A percentile compares a stretch with the other conserved stretches of the same genome.
Conservation (phyloP, 2,113 vertebrate species). For the Stictonetta naevosa region DNA sequence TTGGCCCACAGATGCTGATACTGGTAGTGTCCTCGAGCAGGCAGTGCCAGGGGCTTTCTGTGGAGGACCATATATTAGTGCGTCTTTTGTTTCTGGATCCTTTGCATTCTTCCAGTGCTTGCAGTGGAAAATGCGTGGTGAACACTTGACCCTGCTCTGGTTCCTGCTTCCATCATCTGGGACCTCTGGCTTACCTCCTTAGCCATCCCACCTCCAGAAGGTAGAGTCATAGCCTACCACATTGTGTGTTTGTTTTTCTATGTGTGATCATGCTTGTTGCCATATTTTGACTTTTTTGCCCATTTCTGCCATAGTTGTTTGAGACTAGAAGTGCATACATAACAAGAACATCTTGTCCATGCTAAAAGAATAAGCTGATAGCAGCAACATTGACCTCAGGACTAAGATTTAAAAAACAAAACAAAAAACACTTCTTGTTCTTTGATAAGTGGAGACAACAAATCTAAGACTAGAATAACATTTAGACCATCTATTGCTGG, state of each 20-base stretch:
- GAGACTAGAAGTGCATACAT: not conserved
- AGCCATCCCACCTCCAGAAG: not conserved
- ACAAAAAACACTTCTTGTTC: not conserved
- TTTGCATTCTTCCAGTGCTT: not conserved
- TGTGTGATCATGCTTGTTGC: not conserved
- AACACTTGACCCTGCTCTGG: not conserved
- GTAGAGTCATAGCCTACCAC: not conserved
- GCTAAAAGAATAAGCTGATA: not conserved
- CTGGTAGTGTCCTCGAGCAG: not conserved
- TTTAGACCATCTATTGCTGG: not conserved
- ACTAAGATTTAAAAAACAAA: not conserved
- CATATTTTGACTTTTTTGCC: not conserved
- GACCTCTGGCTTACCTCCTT: not conserved
- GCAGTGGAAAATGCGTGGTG: not conserved
- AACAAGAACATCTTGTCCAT: not conserved
- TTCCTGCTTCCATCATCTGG: not conserved
- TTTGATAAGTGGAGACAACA: not conserved
- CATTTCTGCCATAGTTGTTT: not conserved
- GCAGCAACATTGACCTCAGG: not conserved
- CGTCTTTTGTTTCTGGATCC: not conserved
- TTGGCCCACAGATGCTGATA: not conserved
- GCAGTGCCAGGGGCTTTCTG: not conserved
- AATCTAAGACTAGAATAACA: not conserved
- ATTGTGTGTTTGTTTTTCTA: not conserved
- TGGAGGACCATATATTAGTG: fast-evolving